phyloP scores from a whole-genome alignment of 2,888 invertebrate genomes.

The Lepeophtheirus nordmannii region DNA sequence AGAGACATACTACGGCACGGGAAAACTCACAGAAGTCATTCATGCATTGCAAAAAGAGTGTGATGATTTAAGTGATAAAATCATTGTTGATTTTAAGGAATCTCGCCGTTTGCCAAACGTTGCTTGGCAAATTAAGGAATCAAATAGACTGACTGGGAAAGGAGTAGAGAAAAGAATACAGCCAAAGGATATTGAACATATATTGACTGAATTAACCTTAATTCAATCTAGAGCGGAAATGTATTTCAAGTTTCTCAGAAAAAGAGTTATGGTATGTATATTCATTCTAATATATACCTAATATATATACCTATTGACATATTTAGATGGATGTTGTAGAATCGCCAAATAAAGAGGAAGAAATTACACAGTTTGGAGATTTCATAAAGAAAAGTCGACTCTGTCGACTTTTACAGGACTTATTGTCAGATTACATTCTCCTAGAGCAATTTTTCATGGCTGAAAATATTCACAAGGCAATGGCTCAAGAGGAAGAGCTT shows the following conservation, averaged over 20 bases:
- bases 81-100: conserved; percentile 56
- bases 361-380: neutral
- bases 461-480: conserved; percentile 53
- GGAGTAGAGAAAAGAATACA: neutral
- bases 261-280: conserved; percentile 50
- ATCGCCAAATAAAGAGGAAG: conserved; percentile 26
- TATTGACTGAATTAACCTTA: conserved; percentile 70
- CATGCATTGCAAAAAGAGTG: conserved; percentile 63
- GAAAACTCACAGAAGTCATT: conserved; percentile 40
- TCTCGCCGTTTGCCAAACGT: conserved; percentile 47
- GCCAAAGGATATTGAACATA: conserved; percentile 1
- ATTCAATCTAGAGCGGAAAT: conserved; percentile 78
- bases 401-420: conserved; percentile 42
- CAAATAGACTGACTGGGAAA: conserved; percentile 28
- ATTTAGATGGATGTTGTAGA: conserved; percentile 29
- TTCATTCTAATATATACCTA: neutral
- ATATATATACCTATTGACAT: too few relatives aligned
- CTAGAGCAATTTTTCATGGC: conserved; percentile 89
- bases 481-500: neutral
- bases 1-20: conserved; percentile 64
- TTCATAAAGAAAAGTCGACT: conserved; percentile 25
- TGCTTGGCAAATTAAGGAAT: conserved; percentile 47
- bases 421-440: conserved; percentile 70
- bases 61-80: conserved; percentile 46
- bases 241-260: conserved; percentile 69